Evolutionary conservation across 2,113 vertebrate genomes (phyloP), one percentile per base, ranked within the genome.

Genomic region (Dipodomys merriami): DNA sequence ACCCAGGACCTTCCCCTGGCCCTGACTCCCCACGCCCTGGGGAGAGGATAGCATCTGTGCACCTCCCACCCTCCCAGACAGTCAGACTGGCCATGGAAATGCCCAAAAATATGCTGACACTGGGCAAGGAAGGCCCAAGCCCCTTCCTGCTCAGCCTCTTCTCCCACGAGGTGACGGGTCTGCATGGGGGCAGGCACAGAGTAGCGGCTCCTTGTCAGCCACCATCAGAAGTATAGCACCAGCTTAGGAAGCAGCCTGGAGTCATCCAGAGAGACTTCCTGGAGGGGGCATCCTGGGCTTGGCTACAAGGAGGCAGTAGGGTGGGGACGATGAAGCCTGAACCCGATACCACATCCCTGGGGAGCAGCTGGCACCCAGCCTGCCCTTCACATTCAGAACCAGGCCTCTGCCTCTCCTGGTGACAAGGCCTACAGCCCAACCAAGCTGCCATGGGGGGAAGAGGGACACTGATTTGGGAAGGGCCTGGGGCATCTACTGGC

Each of bases 391-490:
- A 1, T 9, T 0, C 0, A 1, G 23, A 12, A 15, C 22, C 19
- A 33, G 64, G 64, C 78, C 67, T 78, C 74, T 5, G 20, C 7
- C 19, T 46, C 13, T 27, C 73, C 11, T 18, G 57, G n/a, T 76
- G 62, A 33, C 15, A 19, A 39, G 53, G 60, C 16, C 65, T 8
- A 2, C 22, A 72, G 23, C 46, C 2, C 30, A 7, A 22, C 9
- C 69, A 30, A 6, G 6, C 9, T 6, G 0, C 73, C 74, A 9
- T 88, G 64, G 2, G n/a, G 78, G 5, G 13, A 44, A 5, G 23
- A 39, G 29, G 2, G 30, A 0, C 15, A 0, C 4, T 7, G n/a
- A n/a, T 0, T 0, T 80, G 71, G 33, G 29, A 2, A 0, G 23
- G 91, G 0, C 29, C 65, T 9, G 23, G 33, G 30, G 3, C 1